Percentiles rank a stretch among this genome's conserved stretches.
phyloP scores from a whole-genome alignment of 2,797 vertebrate genomes.

The Amblyopsis hoosieri region DNA sequence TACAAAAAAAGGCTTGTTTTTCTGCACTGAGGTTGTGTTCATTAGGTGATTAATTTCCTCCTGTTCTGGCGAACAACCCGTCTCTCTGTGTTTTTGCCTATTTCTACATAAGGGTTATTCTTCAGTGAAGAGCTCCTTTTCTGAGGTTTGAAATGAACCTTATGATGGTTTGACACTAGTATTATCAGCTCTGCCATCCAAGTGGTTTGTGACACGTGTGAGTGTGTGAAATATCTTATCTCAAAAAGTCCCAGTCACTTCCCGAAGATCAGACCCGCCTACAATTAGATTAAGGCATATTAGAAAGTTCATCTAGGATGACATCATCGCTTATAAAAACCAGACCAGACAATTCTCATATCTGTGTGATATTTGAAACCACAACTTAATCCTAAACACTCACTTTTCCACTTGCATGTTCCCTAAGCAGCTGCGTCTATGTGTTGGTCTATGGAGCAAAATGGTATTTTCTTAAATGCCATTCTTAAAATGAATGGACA shows the following conservation, averaged over 20 bases:
- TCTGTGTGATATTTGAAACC: slow-evolving; percentile 36
- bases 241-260: slow-evolving; percentile 22
- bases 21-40: slow-evolving; percentile 6
- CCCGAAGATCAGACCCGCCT: slow-evolving; percentile 34
- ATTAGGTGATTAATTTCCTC: slow-evolving; percentile 33
- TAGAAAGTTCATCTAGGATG: slow-evolving; percentile 41
- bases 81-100: slow-evolving; percentile 16
- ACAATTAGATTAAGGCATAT: slow-evolving; percentile 40
- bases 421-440: slow-evolving; percentile 28
- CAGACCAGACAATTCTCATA: slow-evolving; percentile 1
- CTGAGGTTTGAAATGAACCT: background rate
- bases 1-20: slow-evolving; percentile 21
- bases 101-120: background rate
- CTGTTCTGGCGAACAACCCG: slow-evolving; percentile 7
- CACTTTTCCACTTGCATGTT: background rate
- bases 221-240: slow-evolving; percentile 16
- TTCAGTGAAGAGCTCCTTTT: too few species aligned
- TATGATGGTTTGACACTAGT: slow-evolving; percentile 20
- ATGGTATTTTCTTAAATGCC: background rate
- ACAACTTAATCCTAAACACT: slow-evolving; percentile 14
- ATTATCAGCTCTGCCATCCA: background rate
- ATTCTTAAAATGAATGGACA: background rate
- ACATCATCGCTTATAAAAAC: slow-evolving; percentile 39
- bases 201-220: slow-evolving; percentile 11
- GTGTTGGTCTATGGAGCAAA: slow-evolving; percentile 2